A percentile compares a stretch with the other conserved stretches of the same genome.
These are phyloP conservation scores for Latrodectus geometricus DNA, from an alignment of 1,140 invertebrate genomes.

Conservation along the genomic window DNA sequence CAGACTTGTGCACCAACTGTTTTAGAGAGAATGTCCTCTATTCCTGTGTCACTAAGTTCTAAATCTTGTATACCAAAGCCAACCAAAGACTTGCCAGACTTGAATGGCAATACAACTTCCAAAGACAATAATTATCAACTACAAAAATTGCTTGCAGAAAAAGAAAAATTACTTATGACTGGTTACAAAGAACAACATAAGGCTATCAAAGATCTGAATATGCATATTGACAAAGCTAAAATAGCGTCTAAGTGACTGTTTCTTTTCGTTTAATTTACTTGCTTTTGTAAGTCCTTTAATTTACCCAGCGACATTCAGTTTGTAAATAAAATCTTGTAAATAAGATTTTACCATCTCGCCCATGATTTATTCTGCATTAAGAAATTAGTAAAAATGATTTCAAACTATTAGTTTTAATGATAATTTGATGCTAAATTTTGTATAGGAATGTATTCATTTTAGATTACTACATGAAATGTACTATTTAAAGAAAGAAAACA, in stretches of 20 bases:
- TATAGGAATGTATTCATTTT: too few species aligned
- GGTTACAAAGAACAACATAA: slow-evolving; percentile 56
- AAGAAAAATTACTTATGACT: slow-evolving; percentile 19
- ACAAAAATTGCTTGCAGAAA: slow-evolving; percentile 32
- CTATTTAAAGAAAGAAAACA: too few species aligned
- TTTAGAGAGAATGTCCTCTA: slow-evolving; percentile 1
- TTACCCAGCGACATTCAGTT: too few species aligned
- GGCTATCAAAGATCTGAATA: slow-evolving; percentile 50
- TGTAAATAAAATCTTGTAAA: too few species aligned
- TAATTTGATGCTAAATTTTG: too few species aligned
- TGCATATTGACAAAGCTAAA: slow-evolving; percentile 55
- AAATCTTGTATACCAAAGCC: slow-evolving; percentile 8
- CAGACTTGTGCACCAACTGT: neutral
- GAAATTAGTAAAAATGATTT: too few species aligned
- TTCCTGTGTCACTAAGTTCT: neutral
- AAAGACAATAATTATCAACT: slow-evolving; percentile 22
- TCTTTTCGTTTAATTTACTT: too few species aligned
- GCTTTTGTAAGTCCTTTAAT: too few species aligned
- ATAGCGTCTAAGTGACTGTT: neutral
- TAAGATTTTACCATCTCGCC: too few species aligned
- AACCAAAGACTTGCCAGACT: slow-evolving; percentile 22
- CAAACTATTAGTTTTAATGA: too few species aligned
- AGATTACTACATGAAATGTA: too few species aligned
- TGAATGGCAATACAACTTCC: slow-evolving; percentile 37
- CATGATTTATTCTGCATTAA: too few species aligned